These are phyloP conservation scores for Pseudomyrmex pallidus DNA, from an alignment of 1,140 invertebrate species.

Conservation along the genomic window DNA sequence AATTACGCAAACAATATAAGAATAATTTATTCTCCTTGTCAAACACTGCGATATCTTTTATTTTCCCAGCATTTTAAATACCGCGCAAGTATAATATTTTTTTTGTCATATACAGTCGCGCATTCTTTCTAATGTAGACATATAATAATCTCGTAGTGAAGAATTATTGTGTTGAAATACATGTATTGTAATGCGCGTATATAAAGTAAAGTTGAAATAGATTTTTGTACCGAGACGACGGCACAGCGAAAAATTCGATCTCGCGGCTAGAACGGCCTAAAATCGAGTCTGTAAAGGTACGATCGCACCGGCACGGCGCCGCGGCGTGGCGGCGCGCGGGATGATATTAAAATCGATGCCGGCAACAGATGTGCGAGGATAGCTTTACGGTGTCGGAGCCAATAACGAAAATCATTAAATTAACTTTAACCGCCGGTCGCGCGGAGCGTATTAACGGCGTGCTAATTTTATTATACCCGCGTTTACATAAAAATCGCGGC, in stretches of 20 bases:
- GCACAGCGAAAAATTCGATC: constrained; percentile 39
- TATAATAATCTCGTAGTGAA: neutral
- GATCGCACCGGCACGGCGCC: constrained; percentile 17
- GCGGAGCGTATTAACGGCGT: constrained; percentile 77
- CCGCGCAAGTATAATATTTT: no score
- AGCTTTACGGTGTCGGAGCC: constrained; percentile 80
- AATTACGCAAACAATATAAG: no score
- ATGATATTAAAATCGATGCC: constrained; percentile 83
- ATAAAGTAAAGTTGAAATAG: constrained; percentile 2
- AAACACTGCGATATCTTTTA: neutral
- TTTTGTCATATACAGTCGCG: no score
- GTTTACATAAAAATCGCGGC: constrained; percentile 65
- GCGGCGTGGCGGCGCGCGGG: constrained; percentile 59
- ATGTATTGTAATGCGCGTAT: neutral
- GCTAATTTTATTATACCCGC: constrained; percentile 82
- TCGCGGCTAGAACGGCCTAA: neutral
- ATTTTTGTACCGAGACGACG: constrained; percentile 15
- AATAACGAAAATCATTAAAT: constrained; percentile 85
- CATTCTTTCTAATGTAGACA: neutral
- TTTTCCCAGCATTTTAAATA: neutral
- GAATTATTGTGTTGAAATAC: constrained; percentile 8
- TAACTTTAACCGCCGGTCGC: constrained; percentile 75
- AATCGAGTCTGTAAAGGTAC: constrained; percentile 37
- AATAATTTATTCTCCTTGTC: no score
- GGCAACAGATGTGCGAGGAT: constrained; percentile 83